These are phyloP conservation scores for Oceanodroma tethys DNA, from an alignment of 2,113 vertebrate genomes.

Conservation along the genomic window DNA sequence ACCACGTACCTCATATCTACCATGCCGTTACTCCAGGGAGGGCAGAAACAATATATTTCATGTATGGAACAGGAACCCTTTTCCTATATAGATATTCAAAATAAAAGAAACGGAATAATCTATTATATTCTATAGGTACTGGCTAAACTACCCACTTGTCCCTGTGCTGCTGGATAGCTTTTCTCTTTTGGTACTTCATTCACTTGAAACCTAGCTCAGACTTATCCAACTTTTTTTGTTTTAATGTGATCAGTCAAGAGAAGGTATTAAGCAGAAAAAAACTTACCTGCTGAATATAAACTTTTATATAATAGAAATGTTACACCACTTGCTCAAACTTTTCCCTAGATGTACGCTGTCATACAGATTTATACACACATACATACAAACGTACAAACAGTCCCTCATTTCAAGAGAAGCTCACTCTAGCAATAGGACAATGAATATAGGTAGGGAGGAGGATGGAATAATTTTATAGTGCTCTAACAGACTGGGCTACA, in stretches of 20 bases:
- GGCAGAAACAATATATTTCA: background rate
- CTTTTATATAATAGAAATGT: background rate
- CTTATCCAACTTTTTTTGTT: background rate
- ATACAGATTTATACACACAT: background rate
- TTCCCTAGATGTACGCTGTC: background rate
- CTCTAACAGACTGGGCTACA: background rate
- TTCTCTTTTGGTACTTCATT: background rate
- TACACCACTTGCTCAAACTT: background rate
- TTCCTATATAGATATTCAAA: background rate
- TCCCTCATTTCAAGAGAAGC: background rate
- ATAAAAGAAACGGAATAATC: background rate
- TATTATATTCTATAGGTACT: background rate
- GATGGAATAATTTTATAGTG: background rate
- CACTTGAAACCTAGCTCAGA: background rate
- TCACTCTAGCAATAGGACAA: background rate
- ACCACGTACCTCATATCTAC: background rate
- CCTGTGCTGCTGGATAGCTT: background rate
- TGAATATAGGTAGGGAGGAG: background rate
- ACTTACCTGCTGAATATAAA: background rate
- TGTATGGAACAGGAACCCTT: background rate
- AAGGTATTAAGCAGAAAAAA: background rate
- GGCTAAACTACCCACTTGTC: background rate
- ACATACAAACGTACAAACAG: background rate
- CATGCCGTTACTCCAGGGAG: background rate
- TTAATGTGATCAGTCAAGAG: background rate